These are phyloP conservation scores for Drosophila hawaiiensis DNA, from an alignment of 2,888 invertebrate species.

Conservation along the genomic window DNA sequence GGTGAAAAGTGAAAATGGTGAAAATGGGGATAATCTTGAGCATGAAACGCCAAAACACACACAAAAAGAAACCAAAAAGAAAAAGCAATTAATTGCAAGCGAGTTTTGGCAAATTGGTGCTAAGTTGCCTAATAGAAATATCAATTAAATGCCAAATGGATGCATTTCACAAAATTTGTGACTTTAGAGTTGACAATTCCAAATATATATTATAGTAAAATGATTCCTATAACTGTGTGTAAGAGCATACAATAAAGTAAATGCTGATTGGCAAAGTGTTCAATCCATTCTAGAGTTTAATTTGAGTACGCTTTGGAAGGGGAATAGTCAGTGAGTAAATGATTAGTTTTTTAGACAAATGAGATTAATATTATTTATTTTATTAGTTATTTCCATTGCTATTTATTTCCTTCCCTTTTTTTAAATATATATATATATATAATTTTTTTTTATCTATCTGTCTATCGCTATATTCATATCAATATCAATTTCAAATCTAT, in stretches of 20 bases:
- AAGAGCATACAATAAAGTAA: background rate
- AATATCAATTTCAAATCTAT: background rate
- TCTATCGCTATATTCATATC: background rate
- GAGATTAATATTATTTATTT: no score
- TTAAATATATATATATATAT: background rate
- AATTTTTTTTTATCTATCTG: no score
- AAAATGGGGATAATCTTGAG: slow-evolving; percentile 40
- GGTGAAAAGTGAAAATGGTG: slow-evolving; percentile 61
- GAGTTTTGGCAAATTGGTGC: slow-evolving; percentile 6
- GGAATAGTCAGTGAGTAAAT: background rate
- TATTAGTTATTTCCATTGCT: no score
- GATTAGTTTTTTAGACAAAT: background rate
- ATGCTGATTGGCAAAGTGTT: background rate
- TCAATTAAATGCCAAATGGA: slow-evolving; percentile 50
- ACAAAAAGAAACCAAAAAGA: slow-evolving; percentile 5
- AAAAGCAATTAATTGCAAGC: slow-evolving; percentile 26
- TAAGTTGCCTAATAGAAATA: slow-evolving; percentile 42
- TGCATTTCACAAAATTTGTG: slow-evolving; percentile 5
- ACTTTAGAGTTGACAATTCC: background rate
- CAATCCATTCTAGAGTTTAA: background rate
- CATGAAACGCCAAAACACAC: slow-evolving; percentile 30
- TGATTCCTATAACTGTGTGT: no score
- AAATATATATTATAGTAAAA: no score
- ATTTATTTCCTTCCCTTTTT: background rate
- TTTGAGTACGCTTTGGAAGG: background rate